Conservation (phyloP, 2,888 invertebrate species). For the Eremobia ochroleuca region DNA sequence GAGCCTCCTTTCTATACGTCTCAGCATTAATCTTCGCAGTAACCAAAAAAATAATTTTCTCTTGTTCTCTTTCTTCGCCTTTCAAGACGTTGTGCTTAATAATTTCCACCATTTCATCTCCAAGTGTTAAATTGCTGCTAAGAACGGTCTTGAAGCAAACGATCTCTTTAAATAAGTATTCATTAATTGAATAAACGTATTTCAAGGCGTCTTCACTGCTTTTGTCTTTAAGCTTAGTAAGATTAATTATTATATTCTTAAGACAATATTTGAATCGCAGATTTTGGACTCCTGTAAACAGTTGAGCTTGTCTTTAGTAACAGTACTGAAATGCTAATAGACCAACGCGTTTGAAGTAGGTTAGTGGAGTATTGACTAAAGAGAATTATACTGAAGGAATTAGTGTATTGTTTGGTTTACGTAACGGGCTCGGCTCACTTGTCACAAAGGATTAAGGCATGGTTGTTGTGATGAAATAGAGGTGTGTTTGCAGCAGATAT, state of each 20-base stretch:
- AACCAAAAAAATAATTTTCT: constrained; percentile 35
- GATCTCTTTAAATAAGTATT: constrained; percentile 58
- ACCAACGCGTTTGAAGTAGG: constrained; percentile 33
- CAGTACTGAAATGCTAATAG: constrained; percentile 32
- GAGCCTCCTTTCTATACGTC: constrained; percentile 30
- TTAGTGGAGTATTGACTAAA: constrained; percentile 50
- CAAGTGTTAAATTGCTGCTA: constrained; percentile 51
- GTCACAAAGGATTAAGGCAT: constrained; percentile 21
- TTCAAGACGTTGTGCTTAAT: constrained; percentile 30
- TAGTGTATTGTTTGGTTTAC: constrained; percentile 32
- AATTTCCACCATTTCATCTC: constrained; percentile 43
- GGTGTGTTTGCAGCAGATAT: constrained; percentile 17
- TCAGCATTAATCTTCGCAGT: constrained; percentile 39
- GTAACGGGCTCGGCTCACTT: constrained; percentile 23
- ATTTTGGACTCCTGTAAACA: constrained; percentile 48
- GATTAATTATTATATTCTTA: constrained; percentile 57
- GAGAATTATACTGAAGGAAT: constrained; percentile 35
- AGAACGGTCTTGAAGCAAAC: constrained; percentile 30
- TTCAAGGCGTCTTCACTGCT: constrained; percentile 22
- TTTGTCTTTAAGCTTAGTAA: constrained; percentile 47
- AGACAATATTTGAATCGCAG: constrained; percentile 60
- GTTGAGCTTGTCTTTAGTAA: constrained; percentile 30
- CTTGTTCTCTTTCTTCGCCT: constrained; percentile 19
- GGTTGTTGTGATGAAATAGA: not conserved
- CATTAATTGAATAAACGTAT: constrained; percentile 57